phyloP scores from a whole-genome alignment of 1,140 invertebrate genomes.

The Neodiprion lecontei region DNA sequence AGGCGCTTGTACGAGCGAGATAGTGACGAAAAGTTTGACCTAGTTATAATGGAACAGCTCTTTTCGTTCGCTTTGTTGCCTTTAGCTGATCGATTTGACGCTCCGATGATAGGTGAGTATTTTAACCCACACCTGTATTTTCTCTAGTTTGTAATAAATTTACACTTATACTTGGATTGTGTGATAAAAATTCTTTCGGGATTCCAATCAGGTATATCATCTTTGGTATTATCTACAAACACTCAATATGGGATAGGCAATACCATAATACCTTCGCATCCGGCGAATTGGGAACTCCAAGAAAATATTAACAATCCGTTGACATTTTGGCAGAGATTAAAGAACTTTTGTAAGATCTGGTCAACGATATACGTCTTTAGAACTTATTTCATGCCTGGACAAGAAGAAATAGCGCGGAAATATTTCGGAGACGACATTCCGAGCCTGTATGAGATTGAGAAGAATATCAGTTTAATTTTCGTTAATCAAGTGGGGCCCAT shows the following conservation, averaged over 20 bases:
- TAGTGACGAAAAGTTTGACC: not conserved
- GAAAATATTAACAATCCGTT: not conserved
- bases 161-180: no score
- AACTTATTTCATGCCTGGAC: not conserved
- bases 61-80: not conserved
- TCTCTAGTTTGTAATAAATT: no score
- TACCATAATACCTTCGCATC: not conserved
- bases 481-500: slow-evolving; percentile 65
- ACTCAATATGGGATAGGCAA: not conserved
- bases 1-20: not conserved
- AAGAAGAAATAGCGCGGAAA: slow-evolving; percentile 41
- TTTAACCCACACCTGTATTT: no score
- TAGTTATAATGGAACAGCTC: not conserved
- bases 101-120: not conserved
- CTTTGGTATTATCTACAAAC: not conserved
- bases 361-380: not conserved
- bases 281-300: not conserved
- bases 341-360: slow-evolving; percentile 9
- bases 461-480: slow-evolving; percentile 59
- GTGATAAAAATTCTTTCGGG: no score
- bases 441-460: slow-evolving; percentile 35
- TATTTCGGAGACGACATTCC: slow-evolving; percentile 45
- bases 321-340: not conserved
- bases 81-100: not conserved
- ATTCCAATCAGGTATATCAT: not conserved